These are phyloP conservation scores for Epinephelus awoara DNA, from an alignment of 2,797 vertebrate genomes.

Conservation along the genomic window DNA sequence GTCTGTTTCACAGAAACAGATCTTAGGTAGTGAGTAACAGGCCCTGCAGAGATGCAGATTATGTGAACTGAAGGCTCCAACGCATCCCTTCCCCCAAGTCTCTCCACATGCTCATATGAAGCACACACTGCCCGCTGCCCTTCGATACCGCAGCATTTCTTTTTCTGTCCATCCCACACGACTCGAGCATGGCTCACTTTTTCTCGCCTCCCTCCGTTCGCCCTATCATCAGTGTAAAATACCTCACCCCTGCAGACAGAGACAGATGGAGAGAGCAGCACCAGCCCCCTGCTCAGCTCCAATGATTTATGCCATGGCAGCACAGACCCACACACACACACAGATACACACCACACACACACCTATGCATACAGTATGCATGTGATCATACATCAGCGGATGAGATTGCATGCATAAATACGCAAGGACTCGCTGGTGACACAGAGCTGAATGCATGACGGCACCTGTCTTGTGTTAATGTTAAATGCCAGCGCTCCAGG, in stretches of 20 bases:
- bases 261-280: conserved; percentile 82
- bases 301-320: conserved; percentile 77
- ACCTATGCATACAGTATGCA: conserved; percentile 55
- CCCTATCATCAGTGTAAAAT: conserved; percentile 79
- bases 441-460: conserved; percentile 64
- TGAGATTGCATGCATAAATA: conserved; percentile 69
- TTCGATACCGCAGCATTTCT: conserved; percentile 63
- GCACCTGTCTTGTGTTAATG: conserved; percentile 75
- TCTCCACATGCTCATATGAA: conserved; percentile 46
- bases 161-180: conserved; percentile 67
- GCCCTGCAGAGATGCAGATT: conserved; percentile 70
- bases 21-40: conserved; percentile 61
- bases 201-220: conserved; percentile 62
- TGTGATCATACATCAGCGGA: conserved; percentile 65
- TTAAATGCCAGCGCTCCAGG: conserved; percentile 73
- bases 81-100: conserved; percentile 37
- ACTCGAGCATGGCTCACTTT: conserved; percentile 66
- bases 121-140: conserved; percentile 46
- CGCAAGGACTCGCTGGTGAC: conserved; percentile 62
- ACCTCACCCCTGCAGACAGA: conserved; percentile 82
- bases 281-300: conserved; percentile 73
- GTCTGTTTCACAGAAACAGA: conserved; percentile 64
- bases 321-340: conserved; percentile 33
- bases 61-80: conserved; percentile 61
- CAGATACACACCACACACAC: conserved; percentile 40